Percentiles rank a stretch among this genome's conserved stretches.
These are phyloP conservation scores for Thecophora atra DNA, from an alignment of 2,888 invertebrate species.

Conservation along the genomic window DNA sequence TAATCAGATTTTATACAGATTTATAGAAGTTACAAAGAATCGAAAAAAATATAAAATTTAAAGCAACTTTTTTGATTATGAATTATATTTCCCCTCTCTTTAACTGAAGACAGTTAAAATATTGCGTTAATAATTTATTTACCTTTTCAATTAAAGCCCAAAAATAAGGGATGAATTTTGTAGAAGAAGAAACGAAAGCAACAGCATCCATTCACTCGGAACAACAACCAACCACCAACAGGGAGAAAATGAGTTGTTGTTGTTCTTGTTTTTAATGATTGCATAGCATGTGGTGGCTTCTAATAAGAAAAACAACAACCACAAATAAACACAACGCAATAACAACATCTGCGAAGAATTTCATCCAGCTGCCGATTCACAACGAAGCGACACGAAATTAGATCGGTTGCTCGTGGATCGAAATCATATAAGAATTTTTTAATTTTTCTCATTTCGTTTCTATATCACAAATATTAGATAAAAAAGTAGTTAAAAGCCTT, in stretches of 20 bases:
- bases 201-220: background rate
- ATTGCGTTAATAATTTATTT: background rate
- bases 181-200: background rate
- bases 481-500: background rate
- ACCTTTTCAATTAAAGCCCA: background rate
- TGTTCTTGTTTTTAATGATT: conserved; percentile 18
- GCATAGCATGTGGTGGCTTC: conserved; percentile 16
- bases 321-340: background rate
- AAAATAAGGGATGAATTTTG: background rate
- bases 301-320: conserved; percentile 9
- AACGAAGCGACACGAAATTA: no score
- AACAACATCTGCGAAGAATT: no score
- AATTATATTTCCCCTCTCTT: no score
- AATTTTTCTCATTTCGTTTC: no score
- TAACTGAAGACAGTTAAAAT: background rate
- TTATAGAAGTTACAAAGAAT: no score
- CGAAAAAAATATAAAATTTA: background rate
- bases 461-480: no score
- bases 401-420: no score
- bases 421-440: no score
- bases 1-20: no score
- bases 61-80: background rate
- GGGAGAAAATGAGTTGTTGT: conserved; percentile 13
- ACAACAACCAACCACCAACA: conserved; percentile 5
- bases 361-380: no score